Conservation (phyloP, 2,888 invertebrate species). For the Aproaerema taeniolella region DNA sequence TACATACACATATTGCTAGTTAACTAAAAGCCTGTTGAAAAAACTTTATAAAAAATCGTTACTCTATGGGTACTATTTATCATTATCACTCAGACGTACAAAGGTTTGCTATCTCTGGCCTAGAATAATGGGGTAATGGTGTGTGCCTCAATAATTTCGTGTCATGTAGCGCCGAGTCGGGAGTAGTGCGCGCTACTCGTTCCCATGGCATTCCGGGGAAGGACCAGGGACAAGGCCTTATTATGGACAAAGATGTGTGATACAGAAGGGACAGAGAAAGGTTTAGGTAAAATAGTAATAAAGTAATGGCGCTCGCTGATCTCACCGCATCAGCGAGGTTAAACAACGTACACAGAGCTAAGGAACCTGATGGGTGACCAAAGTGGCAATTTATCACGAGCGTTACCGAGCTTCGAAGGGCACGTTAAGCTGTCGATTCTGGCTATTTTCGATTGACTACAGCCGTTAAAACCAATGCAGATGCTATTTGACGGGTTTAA, state of each 20-base stretch:
- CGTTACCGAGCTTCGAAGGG: no score
- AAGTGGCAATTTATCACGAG: no score
- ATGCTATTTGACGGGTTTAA: no score
- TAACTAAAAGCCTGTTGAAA: no score
- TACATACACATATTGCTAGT: no score
- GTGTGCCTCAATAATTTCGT: slow-evolving; percentile 56
- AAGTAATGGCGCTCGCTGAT: neutral
- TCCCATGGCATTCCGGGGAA: slow-evolving; percentile 62
- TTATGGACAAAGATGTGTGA: slow-evolving; percentile 29
- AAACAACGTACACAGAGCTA: no score
- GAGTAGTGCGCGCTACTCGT: slow-evolving; percentile 45
- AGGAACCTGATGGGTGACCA: no score
- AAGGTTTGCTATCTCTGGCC: no score
- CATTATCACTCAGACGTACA: slow-evolving; percentile 26
- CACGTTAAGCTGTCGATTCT: no score
- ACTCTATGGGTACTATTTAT: slow-evolving; percentile 14
- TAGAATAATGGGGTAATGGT: slow-evolving; percentile 53
- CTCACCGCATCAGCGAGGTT: neutral
- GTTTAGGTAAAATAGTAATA: neutral
- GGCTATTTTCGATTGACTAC: no score
- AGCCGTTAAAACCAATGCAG: no score
- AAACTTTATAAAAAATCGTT: no score
- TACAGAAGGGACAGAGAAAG: neutral
- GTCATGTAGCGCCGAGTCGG: slow-evolving; percentile 45
- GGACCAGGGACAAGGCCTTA: slow-evolving; percentile 46